Percentiles rank a stretch among this genome's conserved stretches.
Evolutionary conservation across 2,113 vertebrate species (phyloP).

Genomic region (Platycercus adscitus): DNA sequence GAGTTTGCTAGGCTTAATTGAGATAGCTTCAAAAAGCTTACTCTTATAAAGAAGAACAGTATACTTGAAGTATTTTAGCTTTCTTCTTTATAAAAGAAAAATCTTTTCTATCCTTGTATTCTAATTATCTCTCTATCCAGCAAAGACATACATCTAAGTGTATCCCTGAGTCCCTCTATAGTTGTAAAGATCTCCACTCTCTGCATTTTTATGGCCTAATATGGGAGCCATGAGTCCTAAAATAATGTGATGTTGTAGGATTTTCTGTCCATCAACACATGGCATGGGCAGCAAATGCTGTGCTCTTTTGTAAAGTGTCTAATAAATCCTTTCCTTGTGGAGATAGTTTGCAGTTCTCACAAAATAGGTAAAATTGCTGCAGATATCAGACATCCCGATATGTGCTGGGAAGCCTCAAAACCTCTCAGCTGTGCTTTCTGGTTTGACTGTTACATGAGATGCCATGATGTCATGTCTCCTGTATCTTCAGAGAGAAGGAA

Average conservation of each 20-base stretch:
- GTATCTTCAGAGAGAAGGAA: not conserved
- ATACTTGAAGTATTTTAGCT: not conserved
- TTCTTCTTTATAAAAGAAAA: conserved; percentile 26
- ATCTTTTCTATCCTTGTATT: conserved; percentile 1
- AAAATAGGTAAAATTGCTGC: not conserved
- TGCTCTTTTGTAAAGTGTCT: not conserved
- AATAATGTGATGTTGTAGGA: not conserved
- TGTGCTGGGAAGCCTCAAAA: conserved; percentile 23
- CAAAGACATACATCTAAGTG: not conserved
- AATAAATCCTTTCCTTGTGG: not conserved
- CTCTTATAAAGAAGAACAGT: not conserved
- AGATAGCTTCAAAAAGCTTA: conserved; percentile 42
- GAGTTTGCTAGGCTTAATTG: conserved; percentile 46
- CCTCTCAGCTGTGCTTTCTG: conserved; percentile 8
- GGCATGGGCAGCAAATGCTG: not conserved
- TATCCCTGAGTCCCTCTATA: not conserved
- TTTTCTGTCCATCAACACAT: not conserved
- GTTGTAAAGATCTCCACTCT: not conserved
- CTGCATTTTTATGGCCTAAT: not conserved
- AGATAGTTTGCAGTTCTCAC: not conserved
- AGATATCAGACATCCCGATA: not conserved
- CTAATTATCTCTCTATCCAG: not conserved
- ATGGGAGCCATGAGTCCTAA: not conserved
- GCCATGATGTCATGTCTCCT: not conserved
- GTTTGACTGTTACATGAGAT: not conserved